Evolutionary conservation across 2,113 vertebrate genomes (phyloP).

Genomic region (Xiphophorus couchianus): DNA sequence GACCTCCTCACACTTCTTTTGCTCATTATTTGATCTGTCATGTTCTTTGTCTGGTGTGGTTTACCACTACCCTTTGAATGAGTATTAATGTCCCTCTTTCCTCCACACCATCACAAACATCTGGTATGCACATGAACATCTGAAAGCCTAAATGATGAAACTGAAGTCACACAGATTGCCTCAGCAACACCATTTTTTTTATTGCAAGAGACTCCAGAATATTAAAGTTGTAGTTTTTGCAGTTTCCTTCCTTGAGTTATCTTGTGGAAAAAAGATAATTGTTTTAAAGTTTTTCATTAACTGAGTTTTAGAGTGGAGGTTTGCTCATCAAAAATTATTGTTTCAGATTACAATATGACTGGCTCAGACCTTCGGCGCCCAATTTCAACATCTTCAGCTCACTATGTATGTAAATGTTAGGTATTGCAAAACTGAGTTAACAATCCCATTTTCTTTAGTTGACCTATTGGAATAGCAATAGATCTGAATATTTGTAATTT

Average conservation of each 20-base stretch:
- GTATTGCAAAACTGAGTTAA: neutral
- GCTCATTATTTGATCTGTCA: neutral
- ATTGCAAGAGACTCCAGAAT: too few relatives aligned
- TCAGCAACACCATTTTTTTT: too few relatives aligned
- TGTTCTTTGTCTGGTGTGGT: neutral
- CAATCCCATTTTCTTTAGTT: neutral
- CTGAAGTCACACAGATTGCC: too few relatives aligned
- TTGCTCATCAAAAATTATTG: too few relatives aligned
- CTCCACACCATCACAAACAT: neutral
- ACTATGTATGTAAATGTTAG: neutral
- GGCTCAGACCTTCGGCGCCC: too few relatives aligned
- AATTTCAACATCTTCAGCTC: too few relatives aligned
- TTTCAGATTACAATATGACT: too few relatives aligned
- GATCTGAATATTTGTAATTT: neutral
- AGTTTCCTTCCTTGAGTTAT: neutral
- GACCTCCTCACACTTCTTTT: neutral
- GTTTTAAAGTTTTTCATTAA: neutral
- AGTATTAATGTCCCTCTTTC: neutral
- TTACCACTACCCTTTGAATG: neutral
- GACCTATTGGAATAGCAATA: neutral
- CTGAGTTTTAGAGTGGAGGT: neutral
- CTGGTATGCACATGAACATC: too few relatives aligned
- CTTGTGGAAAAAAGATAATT: neutral
- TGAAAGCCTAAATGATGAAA: too few relatives aligned
- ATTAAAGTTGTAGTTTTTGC: too few relatives aligned